Base-by-base conservation (phyloP, 2,797 vertebrate genomes). In the Falco biarmicus region DNA sequence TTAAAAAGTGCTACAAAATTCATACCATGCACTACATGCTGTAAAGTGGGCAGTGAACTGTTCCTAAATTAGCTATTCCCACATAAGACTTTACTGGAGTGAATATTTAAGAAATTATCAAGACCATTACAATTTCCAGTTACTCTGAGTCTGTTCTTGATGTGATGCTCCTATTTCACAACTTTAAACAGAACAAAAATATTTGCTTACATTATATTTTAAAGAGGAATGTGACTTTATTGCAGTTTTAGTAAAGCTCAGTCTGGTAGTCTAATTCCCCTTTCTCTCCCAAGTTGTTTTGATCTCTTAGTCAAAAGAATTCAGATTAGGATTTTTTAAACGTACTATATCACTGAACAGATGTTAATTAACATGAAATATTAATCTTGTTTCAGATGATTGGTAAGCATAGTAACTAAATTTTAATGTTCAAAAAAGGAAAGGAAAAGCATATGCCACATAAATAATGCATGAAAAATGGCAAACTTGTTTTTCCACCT, bases 391-490 rank as follows among this genome's bases (percentile, higher is more conserved):
- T 87, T 97, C 80, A 92, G 48, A 54, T 13, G 18, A 96, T 43
- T 84, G 53, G 77, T 73, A 93, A 84, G 73, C 66, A 92, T 22
- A 95, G 76, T 77, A 91, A 45, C 57, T 32, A 74, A 39, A 83
- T 87, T 91, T 85, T 92, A 84, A 89, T 59, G 69, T 66, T 70
- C 73, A 91, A 80, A 94, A 88, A 71, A 71, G 70, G 51, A 83
- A 89, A 91, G 45, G 34, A 82, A 93, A 84, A 94, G 47, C 83
- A 91, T 89, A 80, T 73, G 25, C 57, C 48, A 25, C 61, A 77
- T 95, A 81, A 97, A 97, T 96, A 91, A 95, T 87, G 50, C 77
- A 97, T 53, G 60, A 96, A 83, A 90, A 91, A 60, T 32, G 39
- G n/a, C 26, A 87, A 88, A 74, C 74, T 77, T 48, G 50, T 70